Conservation (phyloP, 2,113 vertebrate genomes). For the Chloebia gouldiae region DNA sequence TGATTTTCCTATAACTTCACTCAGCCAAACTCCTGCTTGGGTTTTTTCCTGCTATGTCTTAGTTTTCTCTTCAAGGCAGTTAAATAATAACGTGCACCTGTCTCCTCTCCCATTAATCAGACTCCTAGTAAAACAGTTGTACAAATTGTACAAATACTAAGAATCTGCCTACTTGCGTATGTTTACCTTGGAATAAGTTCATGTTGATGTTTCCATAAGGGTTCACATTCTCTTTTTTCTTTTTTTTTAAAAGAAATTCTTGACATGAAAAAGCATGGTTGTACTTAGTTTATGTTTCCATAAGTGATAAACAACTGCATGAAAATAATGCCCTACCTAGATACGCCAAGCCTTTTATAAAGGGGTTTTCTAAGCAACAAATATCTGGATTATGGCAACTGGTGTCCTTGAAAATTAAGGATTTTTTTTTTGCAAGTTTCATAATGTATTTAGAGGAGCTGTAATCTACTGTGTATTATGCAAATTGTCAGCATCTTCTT, state of each 20-base stretch:
- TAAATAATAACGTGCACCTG: neutral
- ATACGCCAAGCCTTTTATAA: neutral
- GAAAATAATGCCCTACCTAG: neutral
- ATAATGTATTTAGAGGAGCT: neutral
- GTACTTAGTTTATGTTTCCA: neutral
- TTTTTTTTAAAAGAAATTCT: neutral
- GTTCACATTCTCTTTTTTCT: neutral
- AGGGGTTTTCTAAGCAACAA: neutral
- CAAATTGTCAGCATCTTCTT: constrained; percentile 10
- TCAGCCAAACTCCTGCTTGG: neutral
- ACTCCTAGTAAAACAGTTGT: neutral
- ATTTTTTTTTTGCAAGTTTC: neutral
- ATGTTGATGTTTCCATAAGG: neutral
- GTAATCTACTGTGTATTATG: neutral
- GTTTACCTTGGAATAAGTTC: constrained; percentile 2
- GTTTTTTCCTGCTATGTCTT: neutral
- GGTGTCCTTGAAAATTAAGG: constrained; percentile 22
- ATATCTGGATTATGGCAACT: neutral
- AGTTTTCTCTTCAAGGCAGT: neutral
- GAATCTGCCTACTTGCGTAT: neutral
- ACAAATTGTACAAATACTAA: neutral
- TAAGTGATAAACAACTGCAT: neutral
- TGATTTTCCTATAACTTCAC: neutral
- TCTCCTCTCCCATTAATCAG: neutral
- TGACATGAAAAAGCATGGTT: neutral